Base-by-base conservation (phyloP, 2,797 vertebrate species). In the Synanceia verrucosa region DNA sequence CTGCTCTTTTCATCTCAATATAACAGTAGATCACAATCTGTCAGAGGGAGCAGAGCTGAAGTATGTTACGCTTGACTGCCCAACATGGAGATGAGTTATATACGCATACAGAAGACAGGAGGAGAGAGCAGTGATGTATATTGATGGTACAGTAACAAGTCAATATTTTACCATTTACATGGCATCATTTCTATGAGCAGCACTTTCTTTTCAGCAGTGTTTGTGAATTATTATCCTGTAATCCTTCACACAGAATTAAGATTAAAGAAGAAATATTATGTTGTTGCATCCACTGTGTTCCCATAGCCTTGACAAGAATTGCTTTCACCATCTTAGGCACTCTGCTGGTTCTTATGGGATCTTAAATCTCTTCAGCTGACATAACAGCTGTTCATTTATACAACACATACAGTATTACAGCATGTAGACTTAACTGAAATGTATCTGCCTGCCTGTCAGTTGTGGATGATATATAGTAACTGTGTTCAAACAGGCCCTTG, bases 1-100 rank as follows among this genome's bases (percentile, higher is more conserved):
- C 63, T 69, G 83, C 76, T 81, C 78, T 86, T 89, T 79, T 88
- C 84, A 84, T 79, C 84, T 72, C 81, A 83, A 61, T 70, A 71
- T 55, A 85, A 79, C 71, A 73, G 72, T 63, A 78, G 73, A 88
- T 87, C 81, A 75, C 72, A 90, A 91, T 88, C 82, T 85, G 85
- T 83, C 76, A 72, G 60, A 33, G 63, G 48, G 78, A 75, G 79
- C 60, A 33, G 48, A 52, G 81, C 75, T 69, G 75, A 75, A 58
- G 69, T 24, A 67, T 46, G 76, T 60, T 74, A 63, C 72, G 82
- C 75, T 83, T 58, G 51, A 82, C 61, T 85, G 81, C 86, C 80
- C 78, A 82, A 68, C 71, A 73, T 79, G 73, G 65, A 81, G 78
- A 76, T 83, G 70, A 86, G 65, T 58, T 62, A 48, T 55, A 73